Percentiles rank a stretch among this genome's conserved stretches.
These are phyloP conservation scores for Xyrichtys novacula DNA, from an alignment of 2,797 vertebrate species.

Conservation along the genomic window DNA sequence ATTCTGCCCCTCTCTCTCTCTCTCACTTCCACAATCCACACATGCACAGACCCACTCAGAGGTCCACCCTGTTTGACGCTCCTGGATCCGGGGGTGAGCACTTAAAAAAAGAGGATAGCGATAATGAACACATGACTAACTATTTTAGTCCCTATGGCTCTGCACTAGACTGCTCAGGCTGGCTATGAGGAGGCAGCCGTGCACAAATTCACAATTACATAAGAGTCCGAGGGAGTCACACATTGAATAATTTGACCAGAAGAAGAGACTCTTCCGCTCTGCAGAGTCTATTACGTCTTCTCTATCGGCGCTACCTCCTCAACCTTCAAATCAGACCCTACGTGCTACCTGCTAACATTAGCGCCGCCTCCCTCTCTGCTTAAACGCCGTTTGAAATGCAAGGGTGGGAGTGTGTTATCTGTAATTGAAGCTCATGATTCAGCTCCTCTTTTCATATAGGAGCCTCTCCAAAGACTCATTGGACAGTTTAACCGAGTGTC, in stretches of 20 bases:
- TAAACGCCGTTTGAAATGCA: constrained; percentile 50
- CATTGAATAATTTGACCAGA: constrained; percentile 54
- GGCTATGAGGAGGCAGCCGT: constrained; percentile 64
- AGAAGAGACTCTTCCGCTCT: constrained; percentile 31
- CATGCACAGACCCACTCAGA: constrained; percentile 42
- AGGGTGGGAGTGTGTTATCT: constrained; percentile 42
- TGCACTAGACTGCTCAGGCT: constrained; percentile 47
- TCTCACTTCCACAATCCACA: background rate
- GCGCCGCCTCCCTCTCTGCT: constrained; percentile 2
- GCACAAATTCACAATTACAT: constrained; percentile 63
- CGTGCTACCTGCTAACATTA: constrained; percentile 31
- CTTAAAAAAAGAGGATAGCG: constrained; percentile 52
- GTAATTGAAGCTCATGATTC: constrained; percentile 49
- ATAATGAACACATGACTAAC: constrained; percentile 72
- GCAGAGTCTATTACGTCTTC: background rate
- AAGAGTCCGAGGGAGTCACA: constrained; percentile 63
- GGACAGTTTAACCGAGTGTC: constrained; percentile 58
- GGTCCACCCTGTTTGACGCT: constrained; percentile 60
- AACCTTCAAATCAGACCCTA: constrained; percentile 36
- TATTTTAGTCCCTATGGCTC: constrained; percentile 64
- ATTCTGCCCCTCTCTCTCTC: constrained; percentile 31
- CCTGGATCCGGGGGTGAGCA: constrained; percentile 51
- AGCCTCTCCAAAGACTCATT: constrained; percentile 50
- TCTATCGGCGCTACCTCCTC: constrained; percentile 10
- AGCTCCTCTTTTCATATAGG: constrained; percentile 37